Base-by-base conservation (phyloP, 2,888 invertebrate species). In the Sicus ferrugineus region DNA sequence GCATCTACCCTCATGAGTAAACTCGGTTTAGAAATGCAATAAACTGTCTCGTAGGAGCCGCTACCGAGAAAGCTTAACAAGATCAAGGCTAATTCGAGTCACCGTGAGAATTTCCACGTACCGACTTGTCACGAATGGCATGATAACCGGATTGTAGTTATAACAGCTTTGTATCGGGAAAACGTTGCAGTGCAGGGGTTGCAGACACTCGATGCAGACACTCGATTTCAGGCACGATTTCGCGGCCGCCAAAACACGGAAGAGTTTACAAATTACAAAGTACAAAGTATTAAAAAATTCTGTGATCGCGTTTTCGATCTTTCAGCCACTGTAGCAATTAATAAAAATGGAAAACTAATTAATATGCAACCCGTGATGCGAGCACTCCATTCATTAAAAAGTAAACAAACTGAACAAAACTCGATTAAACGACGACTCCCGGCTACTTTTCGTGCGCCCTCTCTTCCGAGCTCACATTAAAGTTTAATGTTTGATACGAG, bases 11-110 rank as follows among this genome's bases (percentile, higher is more conserved):
- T 7, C 50, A 11, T 11, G 14, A 16, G 14, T 19, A 50, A 52
- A 21, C 6, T 52, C 2, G 6, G 21, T 23, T 3, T 5, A 52
- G n/a, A 5, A 56, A 56, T 1, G 56, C n/a, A 56, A 9, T n/a
- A 56, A 42, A 56, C 4, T 56, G 16, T 54, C 54, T 21, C 7
- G 56, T 28, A 28, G 28, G 16, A 54, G 54, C n/a, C 16, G 16
- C 3, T 52, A 65, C 50, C 30, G 7, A 21, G 58, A 67, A 67
- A 67, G 67, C 61, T 67, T 52, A 67, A 23, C 59, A 61, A 67
- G 67, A 67, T 67, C 67, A 67, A 67, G 67, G 67, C 56, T 67
- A 56, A 26, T 56, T 30, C 26, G 28, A 7, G 7, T 7, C 42
- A n/a, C n/a, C n/a, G n/a, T n/a, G n/a, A n/a, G n/a, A n/a, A n/a